Evolutionary conservation across 1,140 invertebrate species (phyloP), one percentile per base, ranked within the genome.

Genomic region (Popillia japonica): DNA sequence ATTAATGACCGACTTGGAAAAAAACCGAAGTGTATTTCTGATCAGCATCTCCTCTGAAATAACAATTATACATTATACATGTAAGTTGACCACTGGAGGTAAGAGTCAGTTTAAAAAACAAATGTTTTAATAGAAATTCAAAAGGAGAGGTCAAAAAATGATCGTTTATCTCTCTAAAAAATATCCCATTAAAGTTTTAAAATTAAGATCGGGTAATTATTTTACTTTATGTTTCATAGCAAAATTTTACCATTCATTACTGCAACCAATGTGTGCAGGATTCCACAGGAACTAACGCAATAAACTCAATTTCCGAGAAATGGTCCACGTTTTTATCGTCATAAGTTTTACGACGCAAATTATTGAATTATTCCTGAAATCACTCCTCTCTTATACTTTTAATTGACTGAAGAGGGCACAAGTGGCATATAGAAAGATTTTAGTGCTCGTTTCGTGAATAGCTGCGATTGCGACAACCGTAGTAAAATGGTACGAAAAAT

Each of bases 351-450:
- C 22, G 61, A 34, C 61, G 11, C 0, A 68, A 68, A 68, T 68
- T 68, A 68, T 68, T 27, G 61, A 68, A 8, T 27, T 68, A 68
- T 68, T 68, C 27, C 8, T 27, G 61, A 68, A 27, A 68, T 68
- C 7, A 22, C 61, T 68, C 9, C 7, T 6, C 14, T 34, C 61
- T 34, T 27, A 68, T 23, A 68, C 22, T 22, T 34, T 68, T 68
- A 68, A 68, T 68, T 68, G 61, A 68, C 61, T 22, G 61, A 14
- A 34, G 17, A 68, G 61, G 14, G 22, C 22, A 3, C 22, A 11
- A 34, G 6, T 7, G 22, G 27, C 61, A 68, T 55, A 7, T 6
- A 68, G 22, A 27, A 68, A 23, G 61, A 8, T 68, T 68, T 68
- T 68, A 68, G 10, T 68, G 14, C 61, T 14, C 61, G 22, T 34